Conservation (phyloP, 1,140 invertebrate species). For the Paraescarpia echinospica region DNA sequence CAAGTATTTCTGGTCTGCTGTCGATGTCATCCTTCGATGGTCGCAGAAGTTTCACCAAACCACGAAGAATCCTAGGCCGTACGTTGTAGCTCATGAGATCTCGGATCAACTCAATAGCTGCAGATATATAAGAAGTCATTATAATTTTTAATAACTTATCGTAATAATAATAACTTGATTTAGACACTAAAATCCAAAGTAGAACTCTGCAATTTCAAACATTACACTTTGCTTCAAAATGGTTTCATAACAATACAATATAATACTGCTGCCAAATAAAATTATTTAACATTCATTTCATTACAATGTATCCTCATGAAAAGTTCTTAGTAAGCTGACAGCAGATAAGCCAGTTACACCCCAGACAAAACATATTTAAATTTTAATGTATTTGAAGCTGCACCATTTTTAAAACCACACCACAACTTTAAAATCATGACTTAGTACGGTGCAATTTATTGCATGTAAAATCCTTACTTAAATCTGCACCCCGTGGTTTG, state of each 20-base stretch:
- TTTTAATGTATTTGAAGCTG: too few relatives aligned
- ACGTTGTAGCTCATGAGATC: conserved; percentile 57
- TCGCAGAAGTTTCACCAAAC: conserved; percentile 50
- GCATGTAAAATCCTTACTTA: too few relatives aligned
- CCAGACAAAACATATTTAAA: neutral
- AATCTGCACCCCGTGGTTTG: neutral
- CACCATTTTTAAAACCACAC: too few relatives aligned
- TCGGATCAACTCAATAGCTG: conserved; percentile 56
- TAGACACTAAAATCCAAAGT: too few relatives aligned
- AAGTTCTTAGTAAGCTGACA: too few relatives aligned
- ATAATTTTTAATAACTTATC: neutral
- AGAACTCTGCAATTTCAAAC: too few relatives aligned
- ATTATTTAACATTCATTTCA: neutral
- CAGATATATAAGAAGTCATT: conserved; percentile 19
- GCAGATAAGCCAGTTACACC: neutral
- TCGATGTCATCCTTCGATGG: conserved; percentile 44
- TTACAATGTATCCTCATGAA: conserved; percentile 13
- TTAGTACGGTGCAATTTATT: too few relatives aligned
- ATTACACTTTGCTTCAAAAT: too few relatives aligned
- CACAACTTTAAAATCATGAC: too few relatives aligned
- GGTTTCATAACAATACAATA: too few relatives aligned
- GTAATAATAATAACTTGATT: neutral
- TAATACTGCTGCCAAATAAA: neutral
- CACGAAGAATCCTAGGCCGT: conserved; percentile 43
- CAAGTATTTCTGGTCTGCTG: conserved; percentile 29